These are phyloP conservation scores for Rousettus madagascariensis DNA, from an alignment of 2,797 vertebrate genomes.

Conservation along the genomic window DNA sequence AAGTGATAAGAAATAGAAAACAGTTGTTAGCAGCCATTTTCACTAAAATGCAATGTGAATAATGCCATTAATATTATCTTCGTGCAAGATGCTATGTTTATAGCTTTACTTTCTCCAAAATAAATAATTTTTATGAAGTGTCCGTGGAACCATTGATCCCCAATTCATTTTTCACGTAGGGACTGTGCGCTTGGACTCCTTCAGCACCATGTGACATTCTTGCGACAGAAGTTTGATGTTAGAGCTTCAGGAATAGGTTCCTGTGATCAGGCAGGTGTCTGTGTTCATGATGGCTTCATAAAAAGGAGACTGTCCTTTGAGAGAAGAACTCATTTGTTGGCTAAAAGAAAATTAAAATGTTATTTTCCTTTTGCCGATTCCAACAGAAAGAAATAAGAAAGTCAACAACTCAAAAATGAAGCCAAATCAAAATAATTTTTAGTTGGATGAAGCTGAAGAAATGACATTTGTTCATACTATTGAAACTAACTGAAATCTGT, in stretches of 20 bases:
- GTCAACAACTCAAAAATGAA: constrained; percentile 6
- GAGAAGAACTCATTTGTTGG: constrained; percentile 7
- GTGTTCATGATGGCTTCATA: background rate
- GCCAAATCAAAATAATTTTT: constrained; percentile 37
- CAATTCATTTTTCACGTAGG: background rate
- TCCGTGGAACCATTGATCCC: background rate
- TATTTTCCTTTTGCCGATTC: background rate
- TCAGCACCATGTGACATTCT: background rate
- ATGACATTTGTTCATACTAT: constrained; percentile 15
- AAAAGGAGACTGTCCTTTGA: background rate
- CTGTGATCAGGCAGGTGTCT: background rate
- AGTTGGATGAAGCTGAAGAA: constrained; percentile 34
- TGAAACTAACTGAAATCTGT: constrained; percentile 44
- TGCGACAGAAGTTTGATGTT: background rate
- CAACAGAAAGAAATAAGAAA: constrained; percentile 19
- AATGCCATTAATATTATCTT: background rate
- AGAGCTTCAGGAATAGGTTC: background rate
- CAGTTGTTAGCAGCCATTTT: background rate
- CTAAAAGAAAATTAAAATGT: constrained; percentile 37
- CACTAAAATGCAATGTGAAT: background rate
- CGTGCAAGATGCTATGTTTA: background rate
- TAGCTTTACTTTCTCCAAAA: background rate
- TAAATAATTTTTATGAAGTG: background rate
- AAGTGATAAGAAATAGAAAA: background rate
- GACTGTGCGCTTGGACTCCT: background rate